phyloP scores from a whole-genome alignment of 2,888 invertebrate genomes.

The Eupithecia subumbrata region DNA sequence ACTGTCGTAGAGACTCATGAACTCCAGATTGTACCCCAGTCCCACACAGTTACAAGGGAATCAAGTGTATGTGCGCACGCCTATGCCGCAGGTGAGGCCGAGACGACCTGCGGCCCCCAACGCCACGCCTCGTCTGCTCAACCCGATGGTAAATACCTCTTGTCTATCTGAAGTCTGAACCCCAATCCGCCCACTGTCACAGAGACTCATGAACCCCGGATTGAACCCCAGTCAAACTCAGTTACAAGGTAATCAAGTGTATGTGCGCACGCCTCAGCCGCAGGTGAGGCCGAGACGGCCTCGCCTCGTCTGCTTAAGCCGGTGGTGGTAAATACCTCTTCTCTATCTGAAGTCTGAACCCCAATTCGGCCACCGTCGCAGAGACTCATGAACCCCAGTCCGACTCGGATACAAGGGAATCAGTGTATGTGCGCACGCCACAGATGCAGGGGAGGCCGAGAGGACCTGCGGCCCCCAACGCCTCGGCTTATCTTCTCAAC shows the following conservation, averaged over 20 bases:
- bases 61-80: constrained; percentile 61
- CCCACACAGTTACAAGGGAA: constrained; percentile 43
- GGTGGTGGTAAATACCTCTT: constrained; percentile 30
- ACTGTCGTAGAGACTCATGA: constrained; percentile 67
- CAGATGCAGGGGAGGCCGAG: constrained; percentile 53
- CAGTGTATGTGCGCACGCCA: constrained; percentile 63
- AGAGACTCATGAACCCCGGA: constrained; percentile 69
- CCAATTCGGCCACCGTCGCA: constrained; percentile 61
- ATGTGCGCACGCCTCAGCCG: constrained; percentile 58
- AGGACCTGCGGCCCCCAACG: constrained; percentile 56
- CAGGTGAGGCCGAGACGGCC: constrained; percentile 60
- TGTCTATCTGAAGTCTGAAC: not conserved
- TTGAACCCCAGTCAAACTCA: constrained; percentile 50
- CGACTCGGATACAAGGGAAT: constrained; percentile 40
- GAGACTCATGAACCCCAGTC: constrained; percentile 62
- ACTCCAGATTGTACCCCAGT: constrained; percentile 61
- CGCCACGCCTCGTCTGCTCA: constrained; percentile 50
- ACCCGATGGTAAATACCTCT: constrained; percentile 37
- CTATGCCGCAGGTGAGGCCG: constrained; percentile 49
- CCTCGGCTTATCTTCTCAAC: constrained; percentile 51
- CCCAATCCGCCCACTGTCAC: constrained; percentile 58
- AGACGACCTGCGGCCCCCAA: constrained; percentile 56
- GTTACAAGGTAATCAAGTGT: constrained; percentile 48
- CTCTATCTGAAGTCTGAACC: too few relatives aligned
- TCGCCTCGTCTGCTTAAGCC: constrained; percentile 51